phyloP scores from a whole-genome alignment of 2,113 vertebrate species.

The Variabilichromis moorii region DNA sequence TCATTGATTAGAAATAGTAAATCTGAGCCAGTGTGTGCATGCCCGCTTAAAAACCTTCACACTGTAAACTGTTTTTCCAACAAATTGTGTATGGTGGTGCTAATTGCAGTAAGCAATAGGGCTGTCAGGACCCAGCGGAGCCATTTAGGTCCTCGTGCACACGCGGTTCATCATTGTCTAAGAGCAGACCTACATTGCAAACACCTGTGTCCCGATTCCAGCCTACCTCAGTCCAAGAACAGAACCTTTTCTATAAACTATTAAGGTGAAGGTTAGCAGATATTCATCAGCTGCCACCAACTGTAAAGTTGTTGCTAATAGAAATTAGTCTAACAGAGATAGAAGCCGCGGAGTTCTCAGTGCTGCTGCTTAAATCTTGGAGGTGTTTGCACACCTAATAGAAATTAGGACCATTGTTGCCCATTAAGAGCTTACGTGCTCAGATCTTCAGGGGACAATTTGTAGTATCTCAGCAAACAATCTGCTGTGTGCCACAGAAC shows the following conservation, averaged over 20 bases:
- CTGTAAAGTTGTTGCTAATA: slow-evolving; percentile 13
- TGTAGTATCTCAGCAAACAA: slow-evolving; percentile 12
- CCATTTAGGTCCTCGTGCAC: slow-evolving; percentile 62
- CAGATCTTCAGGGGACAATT: slow-evolving; percentile 34
- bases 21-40: slow-evolving; percentile 57
- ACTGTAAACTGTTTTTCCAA: slow-evolving; percentile 64
- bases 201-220: slow-evolving; percentile 74
- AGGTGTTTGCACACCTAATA: slow-evolving; percentile 41
- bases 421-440: slow-evolving; percentile 31
- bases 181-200: slow-evolving; percentile 63
- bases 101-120: slow-evolving; percentile 76
- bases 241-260: slow-evolving; percentile 31
- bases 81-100: slow-evolving; percentile 50
- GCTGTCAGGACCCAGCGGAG: slow-evolving; percentile 64
- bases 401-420: slow-evolving; percentile 45
- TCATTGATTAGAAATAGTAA: slow-evolving; percentile 70
- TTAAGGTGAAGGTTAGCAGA: slow-evolving; percentile 37
- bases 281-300: slow-evolving; percentile 48
- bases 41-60: slow-evolving; percentile 28
- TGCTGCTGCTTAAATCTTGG: slow-evolving; percentile 19
- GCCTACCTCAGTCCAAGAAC: slow-evolving; percentile 26
- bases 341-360: not conserved
- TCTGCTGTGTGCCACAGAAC: not conserved
- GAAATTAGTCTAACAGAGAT: slow-evolving; percentile 10
- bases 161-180: slow-evolving; percentile 55